Evolutionary conservation across 2,797 vertebrate species (phyloP).

Genomic region (Rhynchotus rufescens): DNA sequence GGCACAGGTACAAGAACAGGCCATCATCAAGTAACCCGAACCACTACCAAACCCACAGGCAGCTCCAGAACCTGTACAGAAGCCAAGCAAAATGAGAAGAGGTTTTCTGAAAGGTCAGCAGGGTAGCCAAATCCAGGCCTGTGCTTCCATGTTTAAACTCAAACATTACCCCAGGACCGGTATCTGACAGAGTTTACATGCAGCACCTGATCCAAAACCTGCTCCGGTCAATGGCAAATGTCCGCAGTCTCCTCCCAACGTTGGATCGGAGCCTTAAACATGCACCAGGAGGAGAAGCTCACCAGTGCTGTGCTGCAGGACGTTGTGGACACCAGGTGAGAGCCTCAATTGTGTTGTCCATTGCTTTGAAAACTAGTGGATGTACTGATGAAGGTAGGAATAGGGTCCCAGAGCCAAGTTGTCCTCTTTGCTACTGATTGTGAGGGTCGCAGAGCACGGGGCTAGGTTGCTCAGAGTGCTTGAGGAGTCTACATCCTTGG

Average conservation of each 20-base stretch:
- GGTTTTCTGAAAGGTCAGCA: slow-evolving; percentile 1
- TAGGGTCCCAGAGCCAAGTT: background rate
- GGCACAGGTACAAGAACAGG: slow-evolving; percentile 3
- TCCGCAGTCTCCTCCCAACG: background rate
- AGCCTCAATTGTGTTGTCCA: background rate
- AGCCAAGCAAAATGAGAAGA: slow-evolving; percentile 37
- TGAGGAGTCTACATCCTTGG: background rate
- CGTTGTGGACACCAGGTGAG: accelerated
- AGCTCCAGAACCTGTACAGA: background rate
- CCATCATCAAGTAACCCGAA: slow-evolving; percentile 34
- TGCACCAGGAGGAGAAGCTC: background rate
- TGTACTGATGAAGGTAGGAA: background rate
- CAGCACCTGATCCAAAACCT: slow-evolving; percentile 15
- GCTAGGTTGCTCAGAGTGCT: background rate
- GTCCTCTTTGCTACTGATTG: background rate
- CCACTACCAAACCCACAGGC: slow-evolving; percentile 4
- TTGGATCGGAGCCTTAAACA: background rate
- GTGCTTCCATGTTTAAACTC: background rate
- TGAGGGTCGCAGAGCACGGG: no score
- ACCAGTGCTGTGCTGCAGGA: background rate
- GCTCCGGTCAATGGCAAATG: background rate
- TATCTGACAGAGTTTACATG: background rate
- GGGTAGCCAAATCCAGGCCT: background rate
- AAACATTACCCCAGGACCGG: background rate
- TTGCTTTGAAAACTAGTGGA: background rate